Conservation (phyloP, 2,113 vertebrate species). For the Sceloporus undulatus region DNA sequence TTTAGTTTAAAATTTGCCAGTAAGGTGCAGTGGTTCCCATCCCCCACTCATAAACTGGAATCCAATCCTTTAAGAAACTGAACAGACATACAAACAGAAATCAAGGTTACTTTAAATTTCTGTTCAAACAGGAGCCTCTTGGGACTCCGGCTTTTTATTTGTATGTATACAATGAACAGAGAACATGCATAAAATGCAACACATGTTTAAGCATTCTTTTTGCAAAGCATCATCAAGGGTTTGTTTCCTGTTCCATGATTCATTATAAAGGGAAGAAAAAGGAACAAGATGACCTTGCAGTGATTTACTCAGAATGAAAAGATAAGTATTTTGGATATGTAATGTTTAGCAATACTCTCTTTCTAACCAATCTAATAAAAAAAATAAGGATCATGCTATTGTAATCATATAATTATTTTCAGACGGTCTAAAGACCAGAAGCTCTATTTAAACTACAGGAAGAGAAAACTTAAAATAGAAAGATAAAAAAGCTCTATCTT, state of each 20-base stretch:
- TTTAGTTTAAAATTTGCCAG: slow-evolving; percentile 71
- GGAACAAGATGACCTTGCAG: background rate
- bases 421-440: background rate
- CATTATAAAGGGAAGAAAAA: background rate
- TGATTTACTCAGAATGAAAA: background rate
- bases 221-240: background rate
- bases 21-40: slow-evolving; percentile 42
- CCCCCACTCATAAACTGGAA: slow-evolving; percentile 51
- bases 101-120: slow-evolving; percentile 26
- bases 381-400: background rate
- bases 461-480: background rate
- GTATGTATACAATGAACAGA: slow-evolving; percentile 14
- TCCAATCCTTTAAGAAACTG: slow-evolving; percentile 56
- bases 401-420: background rate
- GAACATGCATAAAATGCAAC: background rate
- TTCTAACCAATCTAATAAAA: background rate
- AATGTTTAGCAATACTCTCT: background rate
- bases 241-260: slow-evolving; percentile 8
- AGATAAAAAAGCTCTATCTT: background rate
- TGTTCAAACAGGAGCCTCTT: slow-evolving; percentile 30
- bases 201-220: slow-evolving; percentile 29
- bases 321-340: background rate
- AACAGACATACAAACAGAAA: slow-evolving; percentile 42
- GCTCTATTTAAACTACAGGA: background rate
- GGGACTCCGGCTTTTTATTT: background rate